Base-by-base conservation (phyloP, 2,113 vertebrate species). In the Zapornia atra region DNA sequence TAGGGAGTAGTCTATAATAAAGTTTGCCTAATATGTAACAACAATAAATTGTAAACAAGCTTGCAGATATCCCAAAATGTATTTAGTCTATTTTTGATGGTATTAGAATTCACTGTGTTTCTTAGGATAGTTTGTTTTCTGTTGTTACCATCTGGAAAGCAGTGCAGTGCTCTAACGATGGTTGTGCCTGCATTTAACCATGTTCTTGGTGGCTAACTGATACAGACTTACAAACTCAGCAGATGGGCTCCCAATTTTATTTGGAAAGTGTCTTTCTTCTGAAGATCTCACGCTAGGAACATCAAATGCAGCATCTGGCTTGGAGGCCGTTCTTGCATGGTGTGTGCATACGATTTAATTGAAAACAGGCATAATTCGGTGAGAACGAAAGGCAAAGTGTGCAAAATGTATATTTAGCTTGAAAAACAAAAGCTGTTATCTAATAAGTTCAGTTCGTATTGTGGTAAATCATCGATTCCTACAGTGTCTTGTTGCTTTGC, bases 81-180 rank as follows among this genome's bases (percentile, higher is more conserved):
- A 66, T 56, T 93, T 81, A 86, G 33, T 54, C 59, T 90, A 46
- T 57, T 95, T 91, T 83, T 92, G 76, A 51, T 88, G 73, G 31
- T 78, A 60, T 59, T 88, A 1, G 3, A 6, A 48, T 81, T 84
- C 38, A 29, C 13, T 88, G 36, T 65, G 85, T 83, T 92, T 93
- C 76, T 83, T 60, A 51, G 59, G 92, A 93, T 79, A 65, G n/a
- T 82, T 84, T 89, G 25, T 11, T 65, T 93, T 86, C 71, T 83
- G 5, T 92, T 83, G 33, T 93, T 80, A 86, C 44, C 64, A 51
- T 94, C 88, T 92, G 76, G 76, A 83, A 51, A 86, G 10, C 72
- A 80, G 56, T 81, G 34, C 10, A 73, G 24, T 83, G 26, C 66
- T 73, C 29, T 51, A 86, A 46, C 34, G 29, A 33, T 51, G 63